phyloP scores from a whole-genome alignment of 2,888 invertebrate genomes.

The Sinhomidia bicolor region DNA sequence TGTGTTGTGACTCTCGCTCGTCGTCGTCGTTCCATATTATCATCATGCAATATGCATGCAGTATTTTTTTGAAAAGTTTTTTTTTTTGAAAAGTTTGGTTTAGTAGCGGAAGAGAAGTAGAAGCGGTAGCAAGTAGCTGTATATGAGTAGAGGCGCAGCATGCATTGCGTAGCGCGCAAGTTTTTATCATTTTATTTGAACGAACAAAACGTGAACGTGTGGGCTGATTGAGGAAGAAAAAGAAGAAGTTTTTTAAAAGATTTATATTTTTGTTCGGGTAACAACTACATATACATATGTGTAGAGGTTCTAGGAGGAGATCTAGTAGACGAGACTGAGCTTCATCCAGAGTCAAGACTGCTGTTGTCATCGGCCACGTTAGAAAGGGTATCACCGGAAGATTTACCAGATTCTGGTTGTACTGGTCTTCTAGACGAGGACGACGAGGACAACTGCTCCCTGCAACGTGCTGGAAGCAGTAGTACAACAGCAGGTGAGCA shows the following conservation, averaged over 20 bases:
- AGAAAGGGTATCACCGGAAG: constrained; percentile 69
- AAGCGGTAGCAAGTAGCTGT: constrained; percentile 33
- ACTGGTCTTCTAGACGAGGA: constrained; percentile 78
- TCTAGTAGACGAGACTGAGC: constrained; percentile 68
- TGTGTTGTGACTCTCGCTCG: constrained; percentile 39
- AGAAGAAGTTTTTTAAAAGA: constrained; percentile 25
- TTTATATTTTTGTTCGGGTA: constrained; percentile 55
- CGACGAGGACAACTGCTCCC: constrained; percentile 69
- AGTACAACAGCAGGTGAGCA: constrained; percentile 70
- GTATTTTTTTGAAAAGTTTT: constrained; percentile 8
- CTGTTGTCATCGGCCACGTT: constrained; percentile 62
- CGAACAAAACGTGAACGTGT: constrained; percentile 65
- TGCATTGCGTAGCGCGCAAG: constrained; percentile 3
- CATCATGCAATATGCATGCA: constrained; percentile 45
- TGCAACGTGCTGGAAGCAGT: constrained; percentile 65
- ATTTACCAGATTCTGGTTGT: constrained; percentile 78
- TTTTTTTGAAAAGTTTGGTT: constrained; percentile 41
- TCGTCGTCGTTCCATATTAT: background rate
- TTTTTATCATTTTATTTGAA: constrained; percentile 53
- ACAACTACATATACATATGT: background rate
- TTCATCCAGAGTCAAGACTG: constrained; percentile 68
- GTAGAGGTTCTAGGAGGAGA: constrained; percentile 67
- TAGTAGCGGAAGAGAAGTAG: constrained; percentile 53
- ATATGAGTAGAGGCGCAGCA: background rate
- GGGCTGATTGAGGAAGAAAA: constrained; percentile 65